Evolutionary conservation across 2,888 invertebrate genomes (phyloP), one percentile per base, ranked within the genome.

Genomic region (Hoplodrina ambigua): DNA sequence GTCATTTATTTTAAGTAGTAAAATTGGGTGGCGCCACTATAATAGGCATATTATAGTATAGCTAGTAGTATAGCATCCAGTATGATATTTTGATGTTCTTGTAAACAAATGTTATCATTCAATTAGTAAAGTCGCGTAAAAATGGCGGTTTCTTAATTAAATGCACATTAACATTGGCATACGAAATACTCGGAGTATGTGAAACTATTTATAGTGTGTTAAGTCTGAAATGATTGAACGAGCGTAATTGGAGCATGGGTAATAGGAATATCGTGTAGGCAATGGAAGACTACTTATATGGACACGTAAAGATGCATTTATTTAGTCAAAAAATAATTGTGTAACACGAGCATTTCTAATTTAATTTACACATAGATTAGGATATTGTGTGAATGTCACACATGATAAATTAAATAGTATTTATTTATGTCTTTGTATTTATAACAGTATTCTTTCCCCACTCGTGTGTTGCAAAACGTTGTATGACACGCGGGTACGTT

Each of bases 1-100:
- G 82, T 85, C 86, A 85, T 64, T 55, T 37, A 54, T 73, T 72
- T 70, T 77, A 85, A 79, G 85, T 86, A 85, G 78, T 87, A 88
- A 87, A 41, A 33, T 33, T 61, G 6, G 44, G 58, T 72, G 78
- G 81, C 54, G 65, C 68, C 69, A 57, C 11, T 46, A 46, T 46
- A 37, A 54, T 46, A 37, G 49, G 37, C 49, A 25, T 25, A 25
- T 25, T 25, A 25, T 2, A 25, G 25, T 25, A 25, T 20, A 44
- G 25, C 19, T 55, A 37, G 63, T 60, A 69, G 46, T 30, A n/a
- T 19, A n/a, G n/a, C n/a, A n/a, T 15, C 49, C 19, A 46, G 46
- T 46, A 17, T 46, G 46, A 17, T 20, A 49, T 7, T 33, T 5
- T 46, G n/a, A 41, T 17, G 52, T 53, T 15, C 37, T 56, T 13